Evolutionary conservation across 1,140 invertebrate genomes (phyloP).

Genomic region (Saxidomus purpurata): DNA sequence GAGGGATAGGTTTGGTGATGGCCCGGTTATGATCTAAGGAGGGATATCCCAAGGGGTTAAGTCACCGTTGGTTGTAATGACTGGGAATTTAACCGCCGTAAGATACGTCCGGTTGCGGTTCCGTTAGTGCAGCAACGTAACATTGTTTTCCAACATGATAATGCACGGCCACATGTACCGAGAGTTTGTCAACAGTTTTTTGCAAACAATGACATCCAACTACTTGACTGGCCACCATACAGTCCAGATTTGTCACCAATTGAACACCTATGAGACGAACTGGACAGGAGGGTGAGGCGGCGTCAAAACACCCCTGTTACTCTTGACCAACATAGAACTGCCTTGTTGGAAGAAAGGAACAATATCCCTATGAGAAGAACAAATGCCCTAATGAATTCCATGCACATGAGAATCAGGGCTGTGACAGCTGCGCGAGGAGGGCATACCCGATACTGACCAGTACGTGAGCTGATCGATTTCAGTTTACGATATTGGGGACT

Average conservation of each 20-base stretch:
- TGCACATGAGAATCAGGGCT: conserved; percentile 31
- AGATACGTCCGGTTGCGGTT: not conserved
- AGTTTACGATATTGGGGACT: not conserved
- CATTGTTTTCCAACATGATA: conserved; percentile 23
- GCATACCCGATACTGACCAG: conserved; percentile 8
- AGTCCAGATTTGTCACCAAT: conserved; percentile 39
- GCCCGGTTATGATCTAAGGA: conserved; percentile 16
- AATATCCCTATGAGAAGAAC: conserved; percentile 17
- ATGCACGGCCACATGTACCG: not conserved
- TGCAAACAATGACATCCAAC: not conserved
- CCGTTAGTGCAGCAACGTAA: conserved; percentile 18
- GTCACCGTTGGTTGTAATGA: conserved; percentile 17
- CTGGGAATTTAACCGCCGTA: conserved; percentile 15
- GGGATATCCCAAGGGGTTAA: conserved; percentile 16
- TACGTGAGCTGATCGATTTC: not conserved
- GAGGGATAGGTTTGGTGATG: not conserved
- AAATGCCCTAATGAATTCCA: conserved; percentile 26
- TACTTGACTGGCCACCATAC: conserved; percentile 33
- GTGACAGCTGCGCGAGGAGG: conserved; percentile 23
- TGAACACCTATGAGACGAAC: conserved; percentile 14
- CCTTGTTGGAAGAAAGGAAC: conserved; percentile 37
- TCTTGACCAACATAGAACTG: not conserved
- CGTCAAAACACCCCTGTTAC: not conserved
- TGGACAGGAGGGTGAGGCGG: conserved; percentile 30
- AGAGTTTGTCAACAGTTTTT: conserved; percentile 15